Evolutionary conservation across 2,797 vertebrate species (phyloP), one percentile per base, ranked within the genome.

Genomic region (Echiichthys vipera): DNA sequence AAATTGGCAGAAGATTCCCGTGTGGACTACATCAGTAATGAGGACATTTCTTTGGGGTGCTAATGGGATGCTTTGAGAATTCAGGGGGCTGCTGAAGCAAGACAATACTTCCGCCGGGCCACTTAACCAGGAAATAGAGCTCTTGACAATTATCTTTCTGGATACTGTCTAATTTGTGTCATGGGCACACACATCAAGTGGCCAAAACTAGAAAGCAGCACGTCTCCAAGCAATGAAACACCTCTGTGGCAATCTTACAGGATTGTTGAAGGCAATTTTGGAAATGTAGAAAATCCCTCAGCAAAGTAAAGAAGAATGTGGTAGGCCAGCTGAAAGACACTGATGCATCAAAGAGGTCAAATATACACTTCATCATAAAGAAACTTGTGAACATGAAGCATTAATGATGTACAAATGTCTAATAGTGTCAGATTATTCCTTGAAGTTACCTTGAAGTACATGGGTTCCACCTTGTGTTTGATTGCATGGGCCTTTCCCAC

Each of bases 381-480:
- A n/a, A 30, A 42, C 27, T 54, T 22, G 11, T 47, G 13, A 47
- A 39, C 20, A 17, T 50, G 27, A 65, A 17, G 42, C 15, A 65
- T 29, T 39, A 47, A 32, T 12, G 20, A 56, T 64, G 15, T 30
- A 11, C 11, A 47, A 30, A 15, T 2, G 18, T 43, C 20, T 12
- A 34, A 34, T 5, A 24, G 25, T 11, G 25, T 27, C 40, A 14
- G 24, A 1, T 50, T 24, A 20, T 20, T 63, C 43, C 17, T 7
- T 4, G 1, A 49, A 22, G 30, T 91, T 88, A 98, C 97, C 97
- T 99, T 98, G 80, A 99, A 99, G 93, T 98, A 99, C 81, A 98
- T 88, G 0, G 98, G 98, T 58, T 99, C 98, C 93, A 99, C 97
- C 93, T 99, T 98, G 91, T 99, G 96, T 90, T 98, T 98, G 85